Evolutionary conservation across 2,888 invertebrate species (phyloP).

Genomic region (Andrena bucephala): DNA sequence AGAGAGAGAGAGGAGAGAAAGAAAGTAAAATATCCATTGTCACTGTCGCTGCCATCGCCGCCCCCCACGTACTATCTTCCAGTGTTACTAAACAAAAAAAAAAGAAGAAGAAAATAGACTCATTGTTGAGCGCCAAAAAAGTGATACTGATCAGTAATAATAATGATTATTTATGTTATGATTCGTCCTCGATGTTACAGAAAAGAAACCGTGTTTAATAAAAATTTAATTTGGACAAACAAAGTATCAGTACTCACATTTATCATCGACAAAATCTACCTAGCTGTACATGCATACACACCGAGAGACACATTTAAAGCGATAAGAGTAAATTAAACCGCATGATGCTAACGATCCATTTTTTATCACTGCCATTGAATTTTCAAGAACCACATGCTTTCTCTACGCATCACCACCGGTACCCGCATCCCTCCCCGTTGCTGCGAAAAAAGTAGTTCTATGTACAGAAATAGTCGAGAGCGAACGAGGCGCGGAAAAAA

Average conservation of each 20-base stretch:
- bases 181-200: slow-evolving; percentile 85
- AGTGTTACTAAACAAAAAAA: slow-evolving; percentile 78
- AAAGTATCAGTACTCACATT: slow-evolving; percentile 67
- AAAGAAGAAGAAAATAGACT: slow-evolving; percentile 73
- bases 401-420: slow-evolving; percentile 31
- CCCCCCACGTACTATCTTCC: slow-evolving; percentile 82
- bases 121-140: slow-evolving; percentile 84
- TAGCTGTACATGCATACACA: slow-evolving; percentile 39
- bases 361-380: slow-evolving; percentile 70
- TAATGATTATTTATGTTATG: slow-evolving; percentile 82
- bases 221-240: slow-evolving; percentile 85
- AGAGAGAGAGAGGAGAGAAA: slow-evolving; percentile 53
- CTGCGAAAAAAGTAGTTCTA: slow-evolving; percentile 4
- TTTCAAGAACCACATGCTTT: slow-evolving; percentile 40
- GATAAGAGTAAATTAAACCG: slow-evolving; percentile 44
- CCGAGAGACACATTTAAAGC: slow-evolving; percentile 34
- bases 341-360: slow-evolving; percentile 60
- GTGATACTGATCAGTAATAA: slow-evolving; percentile 84
- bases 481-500: background rate
- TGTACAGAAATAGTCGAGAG: slow-evolving; percentile 25
- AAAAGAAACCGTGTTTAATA: slow-evolving; percentile 84
- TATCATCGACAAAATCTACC: slow-evolving; percentile 59
- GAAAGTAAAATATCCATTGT: slow-evolving; percentile 53
- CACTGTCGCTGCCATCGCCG: slow-evolving; percentile 65
- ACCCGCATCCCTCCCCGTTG: slow-evolving; percentile 22